These are phyloP conservation scores for Pristionchus entomophagus DNA, from an alignment of 2,888 invertebrate species.

Conservation along the genomic window DNA sequence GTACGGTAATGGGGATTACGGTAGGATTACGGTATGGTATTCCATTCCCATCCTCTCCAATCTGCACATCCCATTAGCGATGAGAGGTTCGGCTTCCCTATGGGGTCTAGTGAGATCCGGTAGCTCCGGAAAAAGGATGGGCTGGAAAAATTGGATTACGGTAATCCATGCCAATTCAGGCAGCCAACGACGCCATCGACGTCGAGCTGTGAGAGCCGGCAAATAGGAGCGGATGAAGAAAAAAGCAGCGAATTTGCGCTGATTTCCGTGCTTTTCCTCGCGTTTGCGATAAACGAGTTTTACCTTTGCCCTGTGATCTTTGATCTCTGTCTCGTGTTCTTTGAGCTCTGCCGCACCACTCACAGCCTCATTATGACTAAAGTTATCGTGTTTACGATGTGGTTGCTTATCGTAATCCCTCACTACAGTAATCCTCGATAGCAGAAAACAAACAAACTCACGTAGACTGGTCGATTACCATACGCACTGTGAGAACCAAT, in stretches of 20 bases:
- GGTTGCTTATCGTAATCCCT: too few species aligned
- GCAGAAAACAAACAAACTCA: background rate
- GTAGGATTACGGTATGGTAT: background rate
- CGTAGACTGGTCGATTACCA: background rate
- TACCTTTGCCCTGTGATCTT: background rate
- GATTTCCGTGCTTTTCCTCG: background rate
- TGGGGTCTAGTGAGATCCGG: too few species aligned
- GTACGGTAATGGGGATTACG: background rate
- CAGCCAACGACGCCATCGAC: background rate
- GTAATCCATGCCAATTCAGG: background rate
- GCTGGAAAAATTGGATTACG: too few species aligned
- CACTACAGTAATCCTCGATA: background rate
- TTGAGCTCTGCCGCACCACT: too few species aligned
- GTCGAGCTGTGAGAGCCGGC: background rate
- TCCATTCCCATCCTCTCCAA: too few species aligned
- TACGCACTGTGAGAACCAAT: too few species aligned
- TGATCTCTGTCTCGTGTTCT: too few species aligned
- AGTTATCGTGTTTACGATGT: too few species aligned
- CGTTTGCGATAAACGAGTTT: constrained; percentile 10
- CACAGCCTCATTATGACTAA: too few species aligned
- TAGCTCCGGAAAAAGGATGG: too few species aligned
- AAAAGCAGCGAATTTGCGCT: background rate
- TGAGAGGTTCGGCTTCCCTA: too few species aligned
- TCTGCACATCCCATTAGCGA: too few species aligned
- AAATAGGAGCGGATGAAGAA: background rate